Base-by-base conservation (phyloP, 2,888 invertebrate genomes). In the Ferdinandea cuprea region DNA sequence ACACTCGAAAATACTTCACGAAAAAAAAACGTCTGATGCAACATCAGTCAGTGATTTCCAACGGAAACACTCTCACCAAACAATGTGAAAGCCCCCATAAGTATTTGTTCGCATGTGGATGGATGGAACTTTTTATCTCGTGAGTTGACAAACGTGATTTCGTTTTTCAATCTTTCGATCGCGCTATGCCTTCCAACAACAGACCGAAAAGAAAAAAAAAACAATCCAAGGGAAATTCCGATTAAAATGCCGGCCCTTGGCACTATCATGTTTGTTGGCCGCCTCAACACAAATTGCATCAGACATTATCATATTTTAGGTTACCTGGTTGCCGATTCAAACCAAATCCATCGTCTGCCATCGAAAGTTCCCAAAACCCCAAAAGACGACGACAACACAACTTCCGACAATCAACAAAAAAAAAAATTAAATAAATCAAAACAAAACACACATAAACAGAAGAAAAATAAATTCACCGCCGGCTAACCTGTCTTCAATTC, bases 21-120 rank as follows among this genome's bases (percentile, higher is more conserved):
- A 17, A 50, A 2, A 54, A 19, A 61, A 48, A 58, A 76, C 25
- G 42, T 37, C 56, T 78, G 78, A 78, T 65, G 78, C 72, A 78
- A 78, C 17, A 65, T 35, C 21, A 9, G n/a, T 21, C 28, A 32
- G 50, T 28, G 32, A 50, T 69, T 61, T 35, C 32, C 59, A 50
- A 30, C 8, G 46, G 11, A 32, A 37, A 37, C 17, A 35, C 21
- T 13, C 15, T 5, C 59, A 32, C 21, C 35, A 32, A 56, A 50
- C 56, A 17, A 32, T 52, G 30, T 58, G 35, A 48, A 48, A 61
- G 37, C 40, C 13, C 77, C 30, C 42, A n/a, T n/a, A 50, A 7
- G 46, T 9, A 9, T n/a, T n/a, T 19, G 46, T 19, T 17, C 15
- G 1, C 9, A 3, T 9, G 13, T n/a, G n/a, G 2, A 13, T 21